Base-by-base conservation (phyloP, 1,140 invertebrate genomes). In the Brachionus angularis region DNA sequence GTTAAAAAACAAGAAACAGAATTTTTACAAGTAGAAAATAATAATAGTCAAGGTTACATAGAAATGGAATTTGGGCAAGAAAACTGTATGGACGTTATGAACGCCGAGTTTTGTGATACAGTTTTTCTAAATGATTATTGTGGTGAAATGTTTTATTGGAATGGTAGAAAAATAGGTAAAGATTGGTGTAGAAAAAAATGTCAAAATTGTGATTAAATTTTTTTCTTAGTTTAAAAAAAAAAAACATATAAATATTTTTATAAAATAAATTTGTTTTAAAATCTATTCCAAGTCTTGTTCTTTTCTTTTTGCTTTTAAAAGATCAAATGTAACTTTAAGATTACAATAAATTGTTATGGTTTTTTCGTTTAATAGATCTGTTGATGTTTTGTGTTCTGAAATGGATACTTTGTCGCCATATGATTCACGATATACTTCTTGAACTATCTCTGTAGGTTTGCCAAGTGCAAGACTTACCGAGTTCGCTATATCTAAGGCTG, bases 401-500 rank as follows among this genome's bases (percentile, higher is more conserved):
- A 58, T 18, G 14, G 36, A 31, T 3, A 39, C 36, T 12, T 33
- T 31, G 18, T 58, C 42, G 12, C 58, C 58, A 18, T 23, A 46
- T 16, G 39, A 31, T 64, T 64, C 58, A 21, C 21, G 36, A 42
- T 39, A 64, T 12, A 25, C 47, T 31, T 64, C 58, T 64, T 64
- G 39, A 29, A 23, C 21, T 10, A 64, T 64, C 16, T 64, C 39
- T 14, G 10, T 18, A 23, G 58, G 39, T 31, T 64, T 64, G 7
- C 39, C 58, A 1, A 64, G 25, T 18, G 46, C 39, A 23, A 64
- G 74, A 29, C 77, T 74, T 7, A 79, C 74, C 72, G 77, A 74
- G n/a, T 72, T 71, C 14, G 78, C 78, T 75, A 79, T 78, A 71
- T 79, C 78, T 29, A 76, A 73, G 25, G 78, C 78, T 73, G 78